Conservation (phyloP, 2,113 vertebrate species). For the Copsychus sechellarum region DNA sequence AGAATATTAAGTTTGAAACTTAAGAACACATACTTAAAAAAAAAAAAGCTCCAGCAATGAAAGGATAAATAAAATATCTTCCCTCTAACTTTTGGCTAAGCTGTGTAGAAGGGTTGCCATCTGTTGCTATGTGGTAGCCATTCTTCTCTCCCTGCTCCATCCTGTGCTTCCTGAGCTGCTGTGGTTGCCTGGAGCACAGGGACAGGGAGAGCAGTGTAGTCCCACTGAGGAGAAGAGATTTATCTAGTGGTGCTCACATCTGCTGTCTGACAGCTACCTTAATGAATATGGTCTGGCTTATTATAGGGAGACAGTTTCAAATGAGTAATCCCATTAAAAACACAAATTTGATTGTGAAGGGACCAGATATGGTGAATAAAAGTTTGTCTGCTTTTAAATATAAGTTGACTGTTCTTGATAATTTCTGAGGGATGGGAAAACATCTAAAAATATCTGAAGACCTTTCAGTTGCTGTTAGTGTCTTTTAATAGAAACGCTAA, state of each 20-base stretch:
- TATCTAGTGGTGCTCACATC: conserved; percentile 39
- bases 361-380: not conserved
- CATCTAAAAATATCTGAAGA: not conserved
- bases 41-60: not conserved
- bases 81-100: not conserved
- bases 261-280: conserved; percentile 51
- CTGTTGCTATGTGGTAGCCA: not conserved
- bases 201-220: not conserved
- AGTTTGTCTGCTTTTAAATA: conserved; percentile 13
- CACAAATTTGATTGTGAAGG: conserved; percentile 19
- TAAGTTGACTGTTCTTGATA: not conserved
- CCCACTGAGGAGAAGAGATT: conserved; percentile 30
- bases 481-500: not conserved
- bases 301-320: not conserved
- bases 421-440: not conserved
- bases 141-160: not conserved
- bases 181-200: not conserved
- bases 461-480: not conserved
- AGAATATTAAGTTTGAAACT: not conserved
- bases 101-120: not conserved
- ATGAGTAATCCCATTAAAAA: conserved; percentile 34
- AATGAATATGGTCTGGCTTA: conserved; percentile 47
- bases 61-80: not conserved
- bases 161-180: not conserved
- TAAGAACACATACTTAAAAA: not conserved